Conservation (phyloP, 2,113 vertebrate genomes). For the Pseudonaja textilis region DNA sequence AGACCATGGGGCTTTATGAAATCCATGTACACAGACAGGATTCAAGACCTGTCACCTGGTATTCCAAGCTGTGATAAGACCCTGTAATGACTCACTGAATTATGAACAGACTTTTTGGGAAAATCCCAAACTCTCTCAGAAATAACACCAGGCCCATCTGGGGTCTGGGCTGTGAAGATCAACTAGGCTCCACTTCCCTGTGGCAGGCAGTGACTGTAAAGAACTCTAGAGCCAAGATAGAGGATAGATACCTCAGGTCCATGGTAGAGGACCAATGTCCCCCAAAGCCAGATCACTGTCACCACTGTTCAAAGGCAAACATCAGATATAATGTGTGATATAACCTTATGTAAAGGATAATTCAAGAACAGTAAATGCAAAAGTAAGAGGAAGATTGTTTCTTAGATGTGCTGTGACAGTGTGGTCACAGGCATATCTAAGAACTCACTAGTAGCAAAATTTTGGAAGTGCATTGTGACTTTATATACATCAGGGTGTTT, state of each 20-base stretch:
- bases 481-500: not conserved
- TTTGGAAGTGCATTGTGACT: not conserved
- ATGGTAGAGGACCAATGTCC: not conserved
- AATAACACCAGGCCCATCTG: not conserved
- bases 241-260: no score
- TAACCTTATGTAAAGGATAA: not conserved
- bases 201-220: not conserved
- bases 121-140: not conserved
- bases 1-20: not conserved
- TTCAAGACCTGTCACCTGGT: not conserved
- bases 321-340: not conserved
- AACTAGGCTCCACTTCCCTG: not conserved
- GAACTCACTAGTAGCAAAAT: not conserved
- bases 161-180: not conserved
- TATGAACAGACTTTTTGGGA: not conserved
- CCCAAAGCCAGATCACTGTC: not conserved
- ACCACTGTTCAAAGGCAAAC: not conserved
- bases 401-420: not conserved
- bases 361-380: not conserved
- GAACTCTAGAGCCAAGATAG: no score
- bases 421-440: not conserved
- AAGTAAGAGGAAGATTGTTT: not conserved
- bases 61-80: not conserved
- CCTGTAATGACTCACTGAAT: not conserved
- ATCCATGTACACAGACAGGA: not conserved